Conservation (phyloP, 2,113 vertebrate genomes). For the Mormyrus lacerda region DNA sequence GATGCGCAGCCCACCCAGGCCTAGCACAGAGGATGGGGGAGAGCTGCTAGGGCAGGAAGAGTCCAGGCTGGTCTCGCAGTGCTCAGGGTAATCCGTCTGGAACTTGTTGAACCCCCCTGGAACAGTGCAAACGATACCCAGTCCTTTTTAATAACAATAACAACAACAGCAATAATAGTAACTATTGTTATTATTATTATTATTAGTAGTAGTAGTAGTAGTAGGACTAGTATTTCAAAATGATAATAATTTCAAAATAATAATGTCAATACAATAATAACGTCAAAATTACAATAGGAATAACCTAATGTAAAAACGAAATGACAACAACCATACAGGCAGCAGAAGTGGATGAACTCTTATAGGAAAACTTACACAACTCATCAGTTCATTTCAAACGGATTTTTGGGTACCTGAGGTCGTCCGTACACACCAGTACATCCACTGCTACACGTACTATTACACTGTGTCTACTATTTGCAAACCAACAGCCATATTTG, state of each 20-base stretch:
- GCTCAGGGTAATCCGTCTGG: constrained; percentile 87
- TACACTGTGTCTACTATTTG: not conserved
- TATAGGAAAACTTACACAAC: not conserved
- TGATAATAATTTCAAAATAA: not conserved
- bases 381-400: not conserved
- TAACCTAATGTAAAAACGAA: not conserved
- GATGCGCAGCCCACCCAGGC: constrained; percentile 86
- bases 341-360: not conserved
- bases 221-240: not conserved
- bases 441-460: not conserved
- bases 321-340: not conserved
- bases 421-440: not conserved
- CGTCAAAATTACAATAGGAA: not conserved
- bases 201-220: not conserved
- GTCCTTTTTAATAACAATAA: not conserved
- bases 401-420: not conserved
- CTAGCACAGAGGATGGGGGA: constrained; percentile 81
- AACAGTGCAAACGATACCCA: not conserved
- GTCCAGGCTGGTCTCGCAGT: constrained; percentile 91
- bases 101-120: constrained; percentile 97
- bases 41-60: constrained; percentile 85
- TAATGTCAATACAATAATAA: not conserved
- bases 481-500: not conserved
- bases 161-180: not conserved
- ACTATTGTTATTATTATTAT: not conserved